phyloP scores from a whole-genome alignment of 2,888 invertebrate genomes.

The Chelonus formosanus region DNA sequence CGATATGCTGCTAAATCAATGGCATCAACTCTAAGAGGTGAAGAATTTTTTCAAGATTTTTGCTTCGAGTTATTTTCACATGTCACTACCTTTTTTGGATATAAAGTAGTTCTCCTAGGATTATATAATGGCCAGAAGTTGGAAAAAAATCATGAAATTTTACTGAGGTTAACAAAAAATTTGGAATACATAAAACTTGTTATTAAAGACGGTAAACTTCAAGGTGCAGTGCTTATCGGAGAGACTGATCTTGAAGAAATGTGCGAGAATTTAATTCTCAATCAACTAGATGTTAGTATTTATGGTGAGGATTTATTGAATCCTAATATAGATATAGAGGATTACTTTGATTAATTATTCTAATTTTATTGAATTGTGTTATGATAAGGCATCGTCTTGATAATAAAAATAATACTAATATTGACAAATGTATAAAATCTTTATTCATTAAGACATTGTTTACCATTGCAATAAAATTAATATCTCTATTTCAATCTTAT shows the following conservation, averaged over 20 bases:
- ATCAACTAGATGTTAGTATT: constrained; percentile 87
- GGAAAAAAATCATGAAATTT: constrained; percentile 80
- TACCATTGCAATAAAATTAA: too few species aligned
- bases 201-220: constrained; percentile 81
- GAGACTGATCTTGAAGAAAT: constrained; percentile 98
- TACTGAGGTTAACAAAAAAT: constrained; percentile 84
- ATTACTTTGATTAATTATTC: constrained; percentile 89
- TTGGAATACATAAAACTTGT: constrained; percentile 89
- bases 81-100: constrained; percentile 93
- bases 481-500: too few species aligned
- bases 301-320: constrained; percentile 93
- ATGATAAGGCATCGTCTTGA: not conserved
- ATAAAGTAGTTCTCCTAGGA: constrained; percentile 90
- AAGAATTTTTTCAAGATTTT: constrained; percentile 85
- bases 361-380: constrained; percentile 1
- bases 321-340: constrained; percentile 97
- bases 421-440: too few species aligned
- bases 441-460: too few species aligned
- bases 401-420: too few species aligned
- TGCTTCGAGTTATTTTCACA: constrained; percentile 98
- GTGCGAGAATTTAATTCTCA: constrained; percentile 96
- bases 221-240: constrained; percentile 95
- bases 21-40: constrained; percentile 71
- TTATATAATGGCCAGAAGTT: constrained; percentile 93
- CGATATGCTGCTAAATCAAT: constrained; percentile 92